These are phyloP conservation scores for Typhlichthys eigenmanni DNA, from an alignment of 2,797 vertebrate species.

Conservation along the genomic window DNA sequence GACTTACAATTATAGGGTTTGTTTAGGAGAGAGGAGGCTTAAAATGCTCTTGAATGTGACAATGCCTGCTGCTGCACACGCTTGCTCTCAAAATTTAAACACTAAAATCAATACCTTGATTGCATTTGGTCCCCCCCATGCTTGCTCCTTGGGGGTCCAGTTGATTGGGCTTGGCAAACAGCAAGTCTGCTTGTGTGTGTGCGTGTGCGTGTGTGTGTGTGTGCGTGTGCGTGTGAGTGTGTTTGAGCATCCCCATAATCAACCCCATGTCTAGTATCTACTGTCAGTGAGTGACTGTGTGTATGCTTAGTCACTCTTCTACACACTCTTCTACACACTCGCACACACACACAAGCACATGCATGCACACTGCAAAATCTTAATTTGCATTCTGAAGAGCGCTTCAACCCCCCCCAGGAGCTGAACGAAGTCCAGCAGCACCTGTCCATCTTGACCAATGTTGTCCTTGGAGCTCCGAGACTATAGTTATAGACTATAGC, in stretches of 20 bases:
- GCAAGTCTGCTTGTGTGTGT: background rate
- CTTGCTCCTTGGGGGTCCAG: constrained; percentile 20
- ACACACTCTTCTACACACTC: background rate
- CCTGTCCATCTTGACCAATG: constrained; percentile 10
- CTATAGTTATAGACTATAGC: background rate
- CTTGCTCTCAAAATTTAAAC: constrained; percentile 28
- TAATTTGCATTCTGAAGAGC: constrained; percentile 19
- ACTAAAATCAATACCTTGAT: constrained; percentile 50
- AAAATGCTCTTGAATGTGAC: constrained; percentile 14
- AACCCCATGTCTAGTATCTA: background rate
- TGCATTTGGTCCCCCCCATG: constrained; percentile 42
- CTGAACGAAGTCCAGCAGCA: constrained; percentile 23
- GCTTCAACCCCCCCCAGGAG: constrained; percentile 13
- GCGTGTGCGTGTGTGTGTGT: constrained; percentile 8
- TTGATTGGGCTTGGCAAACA: constrained; percentile 43
- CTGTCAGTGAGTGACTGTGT: background rate
- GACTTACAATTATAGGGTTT: constrained; percentile 38
- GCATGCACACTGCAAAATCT: background rate
- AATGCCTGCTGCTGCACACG: background rate
- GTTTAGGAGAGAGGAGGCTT: constrained; percentile 41
- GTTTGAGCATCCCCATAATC: background rate
- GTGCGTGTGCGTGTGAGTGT: constrained; percentile 6
- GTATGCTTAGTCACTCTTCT: background rate
- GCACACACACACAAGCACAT: background rate
- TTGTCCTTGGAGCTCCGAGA: background rate